Conservation (phyloP, 2,113 vertebrate species). For the Hippocampus zosterae region DNA sequence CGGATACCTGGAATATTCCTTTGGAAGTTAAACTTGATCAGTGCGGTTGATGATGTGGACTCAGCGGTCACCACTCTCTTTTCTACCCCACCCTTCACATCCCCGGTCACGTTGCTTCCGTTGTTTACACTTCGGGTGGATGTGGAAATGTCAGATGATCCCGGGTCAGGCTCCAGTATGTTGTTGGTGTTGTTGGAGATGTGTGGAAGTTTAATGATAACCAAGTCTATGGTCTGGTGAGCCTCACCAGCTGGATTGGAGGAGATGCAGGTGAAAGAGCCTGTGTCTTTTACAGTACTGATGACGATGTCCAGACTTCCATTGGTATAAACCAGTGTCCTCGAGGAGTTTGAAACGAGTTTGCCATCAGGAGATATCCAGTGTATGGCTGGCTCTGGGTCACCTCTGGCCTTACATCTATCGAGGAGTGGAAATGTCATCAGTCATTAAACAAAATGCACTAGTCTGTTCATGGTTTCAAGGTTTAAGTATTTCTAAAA, state of each 20-base stretch:
- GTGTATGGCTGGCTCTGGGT: slow-evolving; percentile 93
- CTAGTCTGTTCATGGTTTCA: not conserved
- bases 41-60: slow-evolving; percentile 89
- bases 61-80: slow-evolving; percentile 91
- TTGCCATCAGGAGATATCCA: slow-evolving; percentile 98
- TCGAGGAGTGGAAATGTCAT: slow-evolving; percentile 1
- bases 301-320: slow-evolving; percentile 96
- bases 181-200: slow-evolving; percentile 96
- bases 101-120: slow-evolving; percentile 84
- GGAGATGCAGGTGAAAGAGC: slow-evolving; percentile 95
- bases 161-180: slow-evolving; percentile 92
- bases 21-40: slow-evolving; percentile 98
- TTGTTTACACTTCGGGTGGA: slow-evolving; percentile 92
- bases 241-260: slow-evolving; percentile 96
- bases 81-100: slow-evolving; percentile 85
- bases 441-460: not conserved
- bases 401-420: slow-evolving; percentile 91
- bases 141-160: slow-evolving; percentile 95
- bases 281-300: slow-evolving; percentile 93
- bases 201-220: slow-evolving; percentile 96
- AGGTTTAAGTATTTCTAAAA: not conserved
- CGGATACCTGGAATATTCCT: slow-evolving; percentile 97
- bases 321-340: slow-evolving; percentile 86
- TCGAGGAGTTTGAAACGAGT: slow-evolving; percentile 89
- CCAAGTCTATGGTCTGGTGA: slow-evolving; percentile 84